Base-by-base conservation (phyloP, 2,888 invertebrate genomes). In the Tanypteryx hageni region DNA sequence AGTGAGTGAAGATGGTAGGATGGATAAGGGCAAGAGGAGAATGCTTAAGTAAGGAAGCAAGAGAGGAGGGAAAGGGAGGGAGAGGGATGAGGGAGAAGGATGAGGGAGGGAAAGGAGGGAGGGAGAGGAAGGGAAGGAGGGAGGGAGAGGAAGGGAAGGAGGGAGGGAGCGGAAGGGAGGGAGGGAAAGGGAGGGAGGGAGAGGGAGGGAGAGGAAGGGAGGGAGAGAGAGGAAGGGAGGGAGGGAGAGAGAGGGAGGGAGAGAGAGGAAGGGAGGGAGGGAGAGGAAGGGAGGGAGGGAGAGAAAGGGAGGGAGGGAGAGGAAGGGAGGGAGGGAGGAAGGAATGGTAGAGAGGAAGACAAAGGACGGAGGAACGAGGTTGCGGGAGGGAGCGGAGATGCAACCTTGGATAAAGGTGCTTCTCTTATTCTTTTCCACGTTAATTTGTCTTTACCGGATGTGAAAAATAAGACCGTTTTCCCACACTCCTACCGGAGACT, bases 271-370 rank as follows among this genome's bases (percentile, higher is more conserved):
- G n/a, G n/a, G n/a, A 27, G 59, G n/a, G n/a, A n/a, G n/a, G n/a
- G n/a, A n/a, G n/a, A n/a, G n/a, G n/a, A 85, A 83, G 56, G 68
- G 57, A 58, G n/a, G 59, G 58, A 56, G 44, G 92, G 27, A 22
- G 86, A 59, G 58, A n/a, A n/a, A n/a, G n/a, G n/a, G 64, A 57
- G 92, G 81, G 82, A 27, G 76, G 18, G 61, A 82, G 82, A 92
- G 93, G 93, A 93, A 92, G 93, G 94, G 93, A 92, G 83, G 92
- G 76, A 92, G 93, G 93, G 93, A 92, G 93, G 92, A 76, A 64
- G 81, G 58, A 27, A 81, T 31, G 64, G 56, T 57, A 68, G 16
- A 76, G 92, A 11, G 14, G 27, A 44, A 81, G 14, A 27, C 16
- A 22, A 84, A 76, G 22, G 84, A 57, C 8, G 92, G 18, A 76